Base-by-base conservation (phyloP, 2,797 vertebrate species). In the Darevskia nairensis region DNA sequence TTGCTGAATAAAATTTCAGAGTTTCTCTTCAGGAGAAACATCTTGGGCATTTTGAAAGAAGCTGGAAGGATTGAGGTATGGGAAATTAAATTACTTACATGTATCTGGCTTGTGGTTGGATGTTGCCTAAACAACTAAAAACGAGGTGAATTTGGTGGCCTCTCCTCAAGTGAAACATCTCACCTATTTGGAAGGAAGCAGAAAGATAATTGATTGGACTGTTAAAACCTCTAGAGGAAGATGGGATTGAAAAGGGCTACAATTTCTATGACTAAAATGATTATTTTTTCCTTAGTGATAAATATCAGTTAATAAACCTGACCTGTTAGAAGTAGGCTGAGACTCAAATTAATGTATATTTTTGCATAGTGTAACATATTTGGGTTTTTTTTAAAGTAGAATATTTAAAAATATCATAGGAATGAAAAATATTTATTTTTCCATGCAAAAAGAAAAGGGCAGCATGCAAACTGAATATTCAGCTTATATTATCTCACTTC, bases 261-360 rank as follows among this genome's bases (percentile, higher is more conserved):
- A 13, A 68, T 32, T 68, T 19, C 15, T 80, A 29, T 41, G 15
- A 3, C 23, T 46, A 78, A 81, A 78, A 23, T 66, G 76, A 39
- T 4, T 0, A 0, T 2, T 79, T 6, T 29, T 3, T 82, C 44
- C 25, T 15, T 29, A 13, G 13, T 8, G 35, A 61, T 27, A 44
- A 41, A 39, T 13, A 75, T 41, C 9, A 35, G 27, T 21, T 89
- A 86, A 87, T 61, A 79, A 35, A 61, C 39, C 71, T 68, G 21
- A 0, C 2, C 15, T 84, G 89, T 89, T 17, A 79, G 82, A 90
- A 72, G 27, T 72, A 86, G 66, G 8, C 82, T 50, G 74, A 80
- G 86, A 90, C 66, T 83, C 27, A 88, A 32, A 29, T 77, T 15
- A n/a, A 59, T 81, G 8, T 88, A 50, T 25, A 23, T 32, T 46